Base-by-base conservation (phyloP, 2,888 invertebrate genomes). In the Furcula furcula region DNA sequence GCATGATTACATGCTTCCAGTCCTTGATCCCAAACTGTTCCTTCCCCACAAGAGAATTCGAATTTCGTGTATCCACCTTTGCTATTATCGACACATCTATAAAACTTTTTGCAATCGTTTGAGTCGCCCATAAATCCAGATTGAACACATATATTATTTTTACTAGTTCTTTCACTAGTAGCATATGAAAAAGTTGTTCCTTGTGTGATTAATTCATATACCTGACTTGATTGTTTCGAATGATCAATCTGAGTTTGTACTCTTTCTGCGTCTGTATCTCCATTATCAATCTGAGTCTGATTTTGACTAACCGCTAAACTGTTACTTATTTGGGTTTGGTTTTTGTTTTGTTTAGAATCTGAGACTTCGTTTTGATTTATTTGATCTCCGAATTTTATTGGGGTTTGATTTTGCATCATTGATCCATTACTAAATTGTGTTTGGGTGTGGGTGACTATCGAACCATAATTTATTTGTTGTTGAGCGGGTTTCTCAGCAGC, bases 51-150 rank as follows among this genome's bases (percentile, higher is more conserved):
- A 11, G 76, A 66, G 63, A 91, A 92, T 44, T 90, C 89, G 56
- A 89, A 91, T 55, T 86, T 90, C 1, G 72, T 88, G 38, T 74
- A 90, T 5, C 77, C 74, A 6, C 81, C 82, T 47, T 59, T 78
- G 7, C 84, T 87, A 46, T 86, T 85, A 36, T 82, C 76, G 4
- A 93, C 91, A 67, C 94, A 94, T 50, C 93, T 87, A 57, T 93
- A 93, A 71, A 94, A 94, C 62, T 92, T 93, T 30, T 82, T 89
- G 55, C 94, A 94, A 55, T 94, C 89, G 15, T 76, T 59, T 29
- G 32, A 25, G 56, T 78, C 77, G 61, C 91, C 90, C 58, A 91
- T 90, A 60, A 92, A 94, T 19, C 94, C 94, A 68, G 90, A 91
- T 3, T 21, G 38, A 11, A 19, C 29, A 31, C 56, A 56, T 10